These are phyloP conservation scores for Gasterosteus aculeatus DNA, from an alignment of 2,113 vertebrate species.

Conservation along the genomic window DNA sequence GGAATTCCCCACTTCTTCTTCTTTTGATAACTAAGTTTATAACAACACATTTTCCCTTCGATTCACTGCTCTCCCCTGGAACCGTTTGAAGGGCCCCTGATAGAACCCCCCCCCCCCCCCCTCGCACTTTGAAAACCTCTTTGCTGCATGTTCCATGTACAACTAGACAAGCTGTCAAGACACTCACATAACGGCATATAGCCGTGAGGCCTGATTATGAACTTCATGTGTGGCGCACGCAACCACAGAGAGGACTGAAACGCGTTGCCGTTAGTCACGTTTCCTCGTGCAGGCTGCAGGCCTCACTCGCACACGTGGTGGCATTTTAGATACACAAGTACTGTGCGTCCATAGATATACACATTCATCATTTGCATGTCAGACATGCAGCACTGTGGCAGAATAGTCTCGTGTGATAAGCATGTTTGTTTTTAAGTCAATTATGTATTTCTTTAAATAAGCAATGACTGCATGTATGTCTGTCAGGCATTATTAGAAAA, in stretches of 20 bases:
- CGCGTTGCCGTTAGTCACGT: slow-evolving; percentile 12
- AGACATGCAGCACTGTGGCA: background rate
- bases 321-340: background rate
- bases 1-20: too few relatives aligned
- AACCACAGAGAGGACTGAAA: background rate
- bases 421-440: background rate
- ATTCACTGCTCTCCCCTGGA: background rate
- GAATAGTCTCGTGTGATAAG: background rate
- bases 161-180: background rate
- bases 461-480: background rate
- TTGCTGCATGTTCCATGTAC: background rate
- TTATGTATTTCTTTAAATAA: background rate
- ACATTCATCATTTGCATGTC: background rate
- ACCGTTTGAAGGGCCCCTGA: background rate
- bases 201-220: background rate
- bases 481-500: background rate
- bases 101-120: background rate
- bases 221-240: slow-evolving; percentile 4
- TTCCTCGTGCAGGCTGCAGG: slow-evolving; percentile 4
- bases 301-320: background rate
- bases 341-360: background rate
- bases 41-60: background rate
- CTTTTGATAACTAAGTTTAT: background rate
- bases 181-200: background rate
- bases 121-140: background rate